Conservation (phyloP, 1,140 invertebrate species). For the Nylanderia fulva region DNA sequence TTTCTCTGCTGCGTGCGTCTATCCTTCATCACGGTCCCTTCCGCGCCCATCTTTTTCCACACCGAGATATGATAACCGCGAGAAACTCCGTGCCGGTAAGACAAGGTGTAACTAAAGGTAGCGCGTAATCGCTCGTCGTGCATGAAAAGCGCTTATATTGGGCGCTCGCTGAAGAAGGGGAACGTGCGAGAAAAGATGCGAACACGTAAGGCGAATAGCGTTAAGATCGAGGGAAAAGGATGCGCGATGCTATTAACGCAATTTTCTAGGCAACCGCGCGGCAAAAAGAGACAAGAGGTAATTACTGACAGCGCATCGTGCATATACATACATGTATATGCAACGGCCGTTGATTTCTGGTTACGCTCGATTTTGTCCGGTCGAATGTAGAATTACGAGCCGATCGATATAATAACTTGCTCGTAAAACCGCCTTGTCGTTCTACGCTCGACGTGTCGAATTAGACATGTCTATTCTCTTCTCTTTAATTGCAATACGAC, state of each 20-base stretch:
- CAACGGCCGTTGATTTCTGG: conserved; percentile 18
- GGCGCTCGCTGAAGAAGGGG: background rate
- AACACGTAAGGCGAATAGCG: conserved; percentile 52
- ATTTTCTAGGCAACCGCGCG: conserved; percentile 46
- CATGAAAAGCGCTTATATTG: conserved; percentile 41
- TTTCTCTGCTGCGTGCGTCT: conserved; percentile 34
- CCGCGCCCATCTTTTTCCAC: conserved; percentile 35
- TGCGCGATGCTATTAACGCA: conserved; percentile 44
- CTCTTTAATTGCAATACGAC: conserved; percentile 5
- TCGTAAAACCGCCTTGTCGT: conserved; percentile 38
- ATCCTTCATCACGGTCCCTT: conserved; percentile 35
- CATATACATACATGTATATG: conserved; percentile 13
- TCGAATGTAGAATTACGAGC: conserved; percentile 34
- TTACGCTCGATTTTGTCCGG: conserved; percentile 49
- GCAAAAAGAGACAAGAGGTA: conserved; percentile 56
- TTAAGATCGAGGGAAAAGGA: background rate
- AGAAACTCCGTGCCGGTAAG: conserved; percentile 54
- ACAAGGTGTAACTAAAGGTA: conserved; percentile 55
- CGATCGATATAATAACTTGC: background rate
- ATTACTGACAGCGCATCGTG: conserved; percentile 62
- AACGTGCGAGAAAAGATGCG: conserved; percentile 17
- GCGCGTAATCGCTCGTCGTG: conserved; percentile 53
- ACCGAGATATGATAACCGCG: conserved; percentile 61
- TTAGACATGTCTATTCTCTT: conserved; percentile 39
- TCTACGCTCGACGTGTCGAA: conserved; percentile 40